Conservation (phyloP, 2,888 invertebrate species). For the Scaptomyza reducta region DNA sequence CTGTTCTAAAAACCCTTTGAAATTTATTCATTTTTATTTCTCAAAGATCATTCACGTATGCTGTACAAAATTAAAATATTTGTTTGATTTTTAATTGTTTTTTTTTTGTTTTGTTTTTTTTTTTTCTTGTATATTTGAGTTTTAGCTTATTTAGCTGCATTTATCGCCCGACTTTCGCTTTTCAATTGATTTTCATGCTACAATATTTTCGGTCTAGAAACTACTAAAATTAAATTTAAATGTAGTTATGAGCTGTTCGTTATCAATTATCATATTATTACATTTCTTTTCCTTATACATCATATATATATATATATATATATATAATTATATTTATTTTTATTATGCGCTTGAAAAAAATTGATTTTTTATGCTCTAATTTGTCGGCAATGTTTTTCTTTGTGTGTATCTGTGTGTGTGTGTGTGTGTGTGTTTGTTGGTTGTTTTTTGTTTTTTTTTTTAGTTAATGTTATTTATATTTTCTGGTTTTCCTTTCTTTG, state of each 20-base stretch:
- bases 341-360: slow-evolving; percentile 71
- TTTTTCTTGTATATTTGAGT: slow-evolving; percentile 50
- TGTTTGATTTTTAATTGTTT: slow-evolving; percentile 23
- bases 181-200: slow-evolving; percentile 78
- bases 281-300: slow-evolving; percentile 24
- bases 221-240: slow-evolving; percentile 80
- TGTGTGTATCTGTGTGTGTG: slow-evolving; percentile 16
- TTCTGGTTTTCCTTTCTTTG: background rate
- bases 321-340: slow-evolving; percentile 55
- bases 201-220: slow-evolving; percentile 78
- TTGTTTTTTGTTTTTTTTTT: slow-evolving; percentile 6
- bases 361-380: slow-evolving; percentile 66
- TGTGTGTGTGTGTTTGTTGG: slow-evolving; percentile 10
- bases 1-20: slow-evolving; percentile 29
- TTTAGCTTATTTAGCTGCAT: slow-evolving; percentile 71
- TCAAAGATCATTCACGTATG: slow-evolving; percentile 55
- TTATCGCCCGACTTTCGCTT: slow-evolving; percentile 66
- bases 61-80: slow-evolving; percentile 58
- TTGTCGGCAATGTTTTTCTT: slow-evolving; percentile 60
- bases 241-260: slow-evolving; percentile 71
- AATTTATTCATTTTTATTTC: slow-evolving; percentile 49
- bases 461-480: slow-evolving; percentile 15
- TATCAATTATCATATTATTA: slow-evolving; percentile 34
- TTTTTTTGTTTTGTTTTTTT: slow-evolving; percentile 11
- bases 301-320: slow-evolving; percentile 27